A percentile compares a stretch with the other conserved stretches of the same genome.
phyloP scores from a whole-genome alignment of 2,113 vertebrate species.

The Aegithalos caudatus region DNA sequence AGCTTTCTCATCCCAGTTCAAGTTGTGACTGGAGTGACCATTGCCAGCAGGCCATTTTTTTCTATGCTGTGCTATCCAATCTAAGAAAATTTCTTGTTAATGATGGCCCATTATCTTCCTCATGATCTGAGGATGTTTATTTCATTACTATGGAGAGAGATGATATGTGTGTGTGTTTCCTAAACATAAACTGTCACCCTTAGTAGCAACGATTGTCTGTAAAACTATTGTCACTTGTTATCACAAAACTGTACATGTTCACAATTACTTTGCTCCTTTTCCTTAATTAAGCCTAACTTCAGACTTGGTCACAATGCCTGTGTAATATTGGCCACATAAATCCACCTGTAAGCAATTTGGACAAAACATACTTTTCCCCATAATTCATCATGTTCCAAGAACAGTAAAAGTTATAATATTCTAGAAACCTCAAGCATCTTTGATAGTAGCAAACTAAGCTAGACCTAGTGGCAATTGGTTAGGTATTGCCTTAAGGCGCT shows the following conservation, averaged over 20 bases:
- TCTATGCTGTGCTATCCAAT: fast-evolving
- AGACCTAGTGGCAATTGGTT: neutral
- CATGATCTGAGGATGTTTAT: neutral
- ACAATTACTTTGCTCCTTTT: neutral
- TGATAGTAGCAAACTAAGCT: neutral
- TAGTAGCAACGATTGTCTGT: neutral
- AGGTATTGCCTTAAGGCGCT: neutral
- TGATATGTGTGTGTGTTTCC: fast-evolving
- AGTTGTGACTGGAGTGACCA: neutral
- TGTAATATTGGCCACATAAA: neutral
- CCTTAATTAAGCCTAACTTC: neutral
- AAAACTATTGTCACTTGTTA: neutral
- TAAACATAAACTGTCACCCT: neutral
- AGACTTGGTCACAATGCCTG: neutral
- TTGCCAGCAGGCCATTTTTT: neutral
- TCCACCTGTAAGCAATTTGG: neutral
- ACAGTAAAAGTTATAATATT: neutral
- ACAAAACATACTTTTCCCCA: neutral
- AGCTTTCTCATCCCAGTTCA: neutral
- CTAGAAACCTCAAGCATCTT: neutral
- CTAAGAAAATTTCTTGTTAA: neutral
- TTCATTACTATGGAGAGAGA: neutral
- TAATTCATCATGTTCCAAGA: neutral
- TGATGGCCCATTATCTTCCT: neutral
- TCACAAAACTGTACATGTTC: neutral